Evolutionary conservation across 2,113 vertebrate genomes (phyloP).

Genomic region (Dicerorhinus sumatrensis): DNA sequence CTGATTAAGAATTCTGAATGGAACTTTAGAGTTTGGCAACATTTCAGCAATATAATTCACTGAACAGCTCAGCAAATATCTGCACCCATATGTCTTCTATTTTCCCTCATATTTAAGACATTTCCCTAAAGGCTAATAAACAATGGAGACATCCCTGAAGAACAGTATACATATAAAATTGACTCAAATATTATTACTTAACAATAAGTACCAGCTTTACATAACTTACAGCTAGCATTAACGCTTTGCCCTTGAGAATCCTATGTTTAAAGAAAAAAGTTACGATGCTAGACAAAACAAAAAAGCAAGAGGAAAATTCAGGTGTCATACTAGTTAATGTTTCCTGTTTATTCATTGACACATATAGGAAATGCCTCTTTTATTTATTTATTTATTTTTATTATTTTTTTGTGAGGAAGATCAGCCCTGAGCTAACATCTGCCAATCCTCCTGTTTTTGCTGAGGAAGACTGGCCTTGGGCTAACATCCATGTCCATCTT

Average conservation of each 20-base stretch:
- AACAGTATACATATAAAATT: slow-evolving; percentile 1
- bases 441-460: too few species aligned
- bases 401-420: too few species aligned
- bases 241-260: slow-evolving; percentile 42
- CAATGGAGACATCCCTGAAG: slow-evolving; percentile 1
- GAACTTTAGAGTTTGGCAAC: neutral
- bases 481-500: too few species aligned
- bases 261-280: neutral
- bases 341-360: neutral
- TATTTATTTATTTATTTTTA: too few species aligned
- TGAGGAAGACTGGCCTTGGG: too few species aligned
- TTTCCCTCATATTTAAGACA: slow-evolving; percentile 58
- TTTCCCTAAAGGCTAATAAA: slow-evolving; percentile 58
- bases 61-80: slow-evolving; percentile 60
- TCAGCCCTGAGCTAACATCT: too few species aligned
- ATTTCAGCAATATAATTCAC: slow-evolving; percentile 44
- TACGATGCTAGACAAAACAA: neutral
- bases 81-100: slow-evolving; percentile 54
- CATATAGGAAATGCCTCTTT: neutral
- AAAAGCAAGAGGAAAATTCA: neutral
- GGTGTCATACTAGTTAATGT: neutral
- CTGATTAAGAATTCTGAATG: slow-evolving; percentile 43
- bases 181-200: slow-evolving; percentile 67
- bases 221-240: neutral
- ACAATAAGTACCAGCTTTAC: slow-evolving; percentile 53